phyloP scores from a whole-genome alignment of 2,888 invertebrate species.

The Leucozona laternaria region DNA sequence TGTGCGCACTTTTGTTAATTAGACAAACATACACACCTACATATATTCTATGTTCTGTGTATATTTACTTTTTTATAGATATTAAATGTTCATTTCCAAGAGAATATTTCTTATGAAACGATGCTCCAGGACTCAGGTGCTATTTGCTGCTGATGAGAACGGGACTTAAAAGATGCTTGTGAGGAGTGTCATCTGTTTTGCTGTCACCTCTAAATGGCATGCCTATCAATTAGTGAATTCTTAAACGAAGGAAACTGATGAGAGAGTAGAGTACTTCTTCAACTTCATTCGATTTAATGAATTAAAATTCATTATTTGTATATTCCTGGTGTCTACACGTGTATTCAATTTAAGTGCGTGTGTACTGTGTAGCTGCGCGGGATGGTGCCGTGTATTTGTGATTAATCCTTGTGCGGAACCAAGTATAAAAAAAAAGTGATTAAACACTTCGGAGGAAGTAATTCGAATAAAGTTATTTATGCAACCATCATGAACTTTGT shows the following conservation, averaged over 20 bases:
- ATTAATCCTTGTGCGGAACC: constrained; percentile 8
- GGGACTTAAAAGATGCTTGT: not conserved
- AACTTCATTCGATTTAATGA: constrained; percentile 26
- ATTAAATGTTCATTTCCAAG: constrained; percentile 15
- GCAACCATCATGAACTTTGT: constrained; percentile 26
- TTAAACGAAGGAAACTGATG: constrained; percentile 20
- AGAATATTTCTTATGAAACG: not conserved
- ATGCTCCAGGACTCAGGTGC: constrained; percentile 18
- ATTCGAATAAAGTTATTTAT: constrained; percentile 23
- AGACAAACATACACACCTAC: constrained; percentile 10
- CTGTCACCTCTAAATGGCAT: constrained; percentile 35
- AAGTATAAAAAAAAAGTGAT: not conserved
- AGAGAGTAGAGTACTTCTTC: not conserved
- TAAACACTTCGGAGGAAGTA: constrained; percentile 4
- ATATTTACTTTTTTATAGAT: not conserved
- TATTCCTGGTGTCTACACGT: not conserved
- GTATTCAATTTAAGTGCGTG: not conserved
- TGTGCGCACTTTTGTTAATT: constrained; percentile 55
- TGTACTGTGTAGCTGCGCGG: not conserved
- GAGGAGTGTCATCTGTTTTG: constrained; percentile 37
- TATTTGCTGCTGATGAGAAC: not conserved
- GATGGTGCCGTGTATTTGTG: not conserved
- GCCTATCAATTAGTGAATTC: constrained; percentile 53
- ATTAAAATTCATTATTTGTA: constrained; percentile 30
- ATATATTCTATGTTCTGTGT: not conserved